Base-by-base conservation (phyloP, 2,113 vertebrate species). In the Sander vitreus region DNA sequence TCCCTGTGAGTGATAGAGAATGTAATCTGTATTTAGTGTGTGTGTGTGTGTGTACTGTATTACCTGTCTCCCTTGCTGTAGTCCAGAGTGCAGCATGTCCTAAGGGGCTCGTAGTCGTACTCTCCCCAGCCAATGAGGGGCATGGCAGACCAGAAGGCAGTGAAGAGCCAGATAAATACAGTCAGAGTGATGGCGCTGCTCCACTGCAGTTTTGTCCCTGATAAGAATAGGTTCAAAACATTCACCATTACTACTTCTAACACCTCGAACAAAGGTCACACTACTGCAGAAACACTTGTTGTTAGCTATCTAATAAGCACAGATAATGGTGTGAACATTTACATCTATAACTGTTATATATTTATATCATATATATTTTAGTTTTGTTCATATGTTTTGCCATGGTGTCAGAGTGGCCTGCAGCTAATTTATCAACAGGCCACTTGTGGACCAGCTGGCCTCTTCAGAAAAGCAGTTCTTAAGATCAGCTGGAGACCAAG, bases 81-180 rank as follows among this genome's bases (percentile, higher is more conserved):
- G 91, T 99, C 97, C 95, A 99, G 91, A 1, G 97, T 99, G 83
- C 98, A 99, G 94, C 98, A 99, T 33, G 97, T 99, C 91, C 97
- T 96, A 39, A 99, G 94, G 0, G 97, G 98, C 76, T 99, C 98
- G 0, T 98, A 99, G 88, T 97, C 96, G 1, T 99, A 99, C 87
- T 95, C 94, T 67, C 98, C 98, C 98, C 98, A 99, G 9, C 98
- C 98, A 74, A 99, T 85, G 47, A 99, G 94, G 48, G 98, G 98
- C 96, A 99, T 97, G 50, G 96, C 89, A 0, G 98, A 87, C 98
- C 98, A 99, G 92, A 98, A 99, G 53, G 95, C 95, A 55, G 96
- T 92, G 77, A 98, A 98, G 1, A 97, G 85, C 98, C 98, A 99
- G 2, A 97, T 84, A 19, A 97, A 97, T 23, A 96, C 3, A 65